Percentiles rank a stretch among this genome's conserved stretches.
Evolutionary conservation across 35 echinoderm and acorn worm species (phyloP).

Genomic region (Apostichopus japonicus): DNA sequence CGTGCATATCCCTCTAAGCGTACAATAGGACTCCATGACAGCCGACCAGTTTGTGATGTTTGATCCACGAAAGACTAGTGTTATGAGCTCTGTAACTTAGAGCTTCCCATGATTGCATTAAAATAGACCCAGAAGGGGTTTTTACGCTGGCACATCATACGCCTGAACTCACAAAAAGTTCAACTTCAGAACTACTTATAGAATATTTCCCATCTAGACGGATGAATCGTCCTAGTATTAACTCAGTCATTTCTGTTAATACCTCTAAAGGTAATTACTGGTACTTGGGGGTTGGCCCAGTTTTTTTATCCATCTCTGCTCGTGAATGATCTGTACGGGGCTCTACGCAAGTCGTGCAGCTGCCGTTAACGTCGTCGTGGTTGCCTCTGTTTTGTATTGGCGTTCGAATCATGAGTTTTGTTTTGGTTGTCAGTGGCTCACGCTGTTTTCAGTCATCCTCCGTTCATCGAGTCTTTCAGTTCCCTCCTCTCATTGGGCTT

Average conservation of each 20-base stretch:
- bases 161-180: constrained; percentile 49
- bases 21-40: no score
- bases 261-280: constrained; percentile 17
- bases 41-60: no score
- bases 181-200: not conserved
- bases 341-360: not conserved
- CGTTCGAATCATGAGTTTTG: not conserved
- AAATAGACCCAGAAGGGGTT: constrained; percentile 11
- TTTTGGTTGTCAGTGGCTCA: constrained; percentile 19
- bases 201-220: not conserved
- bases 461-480: not conserved
- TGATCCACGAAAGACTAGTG: no score
- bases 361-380: not conserved
- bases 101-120: not conserved
- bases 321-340: not conserved
- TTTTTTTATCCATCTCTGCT: not conserved
- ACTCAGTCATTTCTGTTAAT: not conserved
- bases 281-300: constrained; percentile 5
- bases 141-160: not conserved
- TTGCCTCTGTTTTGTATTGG: not conserved
- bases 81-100: no score
- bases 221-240: constrained; percentile 20
- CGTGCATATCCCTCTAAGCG: no score
- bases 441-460: not conserved
- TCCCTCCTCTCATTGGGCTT: constrained; percentile 4